Conservation (phyloP, 2,888 invertebrate species). For the Caenorhabditis doughertyi region DNA sequence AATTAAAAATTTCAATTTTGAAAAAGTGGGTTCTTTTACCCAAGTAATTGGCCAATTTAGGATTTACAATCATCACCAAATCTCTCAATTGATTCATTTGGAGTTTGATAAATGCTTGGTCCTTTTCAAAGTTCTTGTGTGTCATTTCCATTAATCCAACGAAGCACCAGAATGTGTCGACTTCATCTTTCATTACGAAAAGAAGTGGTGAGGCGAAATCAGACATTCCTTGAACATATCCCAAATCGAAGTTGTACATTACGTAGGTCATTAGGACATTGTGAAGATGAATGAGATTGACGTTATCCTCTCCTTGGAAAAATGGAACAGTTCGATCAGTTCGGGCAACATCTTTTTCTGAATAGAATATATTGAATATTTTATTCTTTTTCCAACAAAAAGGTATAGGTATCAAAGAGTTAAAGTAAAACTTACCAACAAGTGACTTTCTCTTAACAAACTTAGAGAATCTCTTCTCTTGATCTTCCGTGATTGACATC, state of each 20-base stretch:
- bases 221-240: conserved; percentile 94
- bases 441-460: conserved; percentile 93
- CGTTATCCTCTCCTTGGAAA: conserved; percentile 95
- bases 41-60: conserved; percentile 91
- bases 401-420: no score
- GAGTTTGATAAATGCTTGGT: conserved; percentile 95
- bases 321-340: conserved; percentile 94
- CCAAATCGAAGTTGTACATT: conserved; percentile 98
- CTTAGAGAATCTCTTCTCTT: conserved; percentile 92
- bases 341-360: conserved; percentile 96
- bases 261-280: conserved; percentile 98
- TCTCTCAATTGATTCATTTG: conserved; percentile 92
- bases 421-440: conserved; percentile 86
- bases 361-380: neutral
- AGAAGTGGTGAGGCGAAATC: conserved; percentile 95
- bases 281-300: conserved; percentile 90
- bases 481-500: conserved; percentile 91
- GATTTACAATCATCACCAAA: conserved; percentile 90
- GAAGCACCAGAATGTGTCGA: conserved; percentile 99
- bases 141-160: conserved; percentile 97
- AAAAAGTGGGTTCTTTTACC: conserved; percentile 80
- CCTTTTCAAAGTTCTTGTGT: conserved; percentile 95
- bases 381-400: neutral
- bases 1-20: neutral
- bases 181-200: conserved; percentile 92